Base-by-base conservation (phyloP, 2,113 vertebrate genomes). In the Sigmodon hispidus region DNA sequence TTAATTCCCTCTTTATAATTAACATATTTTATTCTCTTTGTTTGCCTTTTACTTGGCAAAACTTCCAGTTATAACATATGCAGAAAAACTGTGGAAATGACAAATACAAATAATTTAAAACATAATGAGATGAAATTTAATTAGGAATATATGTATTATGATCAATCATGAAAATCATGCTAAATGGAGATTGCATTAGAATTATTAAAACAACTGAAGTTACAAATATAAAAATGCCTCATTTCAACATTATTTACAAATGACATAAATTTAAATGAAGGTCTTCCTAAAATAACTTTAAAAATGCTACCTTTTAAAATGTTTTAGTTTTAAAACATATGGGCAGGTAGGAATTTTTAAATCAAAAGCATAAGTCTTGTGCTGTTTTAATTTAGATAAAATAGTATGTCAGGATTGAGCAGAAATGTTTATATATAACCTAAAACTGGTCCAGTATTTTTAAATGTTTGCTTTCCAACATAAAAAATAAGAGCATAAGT, bases 171-270 rank as follows among this genome's bases (percentile, higher is more conserved):
- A 95, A 96, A 97, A 93, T 95, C 91, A 45, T 93, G 52, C 57
- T 91, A 95, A 98, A 90, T 88, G 93, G 36, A n/a, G 91, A 96
- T 97, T 96, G 89, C 9, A 72, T 85, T 95, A 75, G 73, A 88
- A 86, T 88, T 94, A 97, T 94, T 95, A 94, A 96, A 96, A 88
- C 75, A 95, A 67, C 61, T 95, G 83, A 96, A 90, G 17, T 86
- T 93, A 52, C 22, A 97, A 97, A 89, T 84, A 75, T 67, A 96
- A 92, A 92, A 95, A 69, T 80, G 72, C 94, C 91, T 97, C 72
- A 90, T 92, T 96, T 90, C 85, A 97, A 96, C 59, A 90, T 83
- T 96, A 91, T 96, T 97, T 97, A 96, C 59, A 93, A 95, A 94
- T 69, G 26, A 95, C 94, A 93, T 72, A 87, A 91, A 89, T 34